Conservation (phyloP, 2,113 vertebrate genomes). For the Myrmecophaga tridactyla region DNA sequence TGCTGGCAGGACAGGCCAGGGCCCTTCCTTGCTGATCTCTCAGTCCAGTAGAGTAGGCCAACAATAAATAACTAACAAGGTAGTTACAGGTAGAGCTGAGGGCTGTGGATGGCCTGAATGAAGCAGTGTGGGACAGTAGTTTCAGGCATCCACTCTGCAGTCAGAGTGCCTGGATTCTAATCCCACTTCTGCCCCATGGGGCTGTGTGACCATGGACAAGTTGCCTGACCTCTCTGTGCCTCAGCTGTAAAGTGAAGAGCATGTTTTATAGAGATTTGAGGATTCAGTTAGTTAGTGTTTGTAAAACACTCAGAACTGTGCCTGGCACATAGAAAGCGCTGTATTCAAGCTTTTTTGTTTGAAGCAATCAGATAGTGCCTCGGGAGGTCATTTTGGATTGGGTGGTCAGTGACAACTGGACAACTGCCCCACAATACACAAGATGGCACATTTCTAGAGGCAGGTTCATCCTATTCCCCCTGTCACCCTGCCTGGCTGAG, state of each 20-base stretch:
- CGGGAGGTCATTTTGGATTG: neutral
- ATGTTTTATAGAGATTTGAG: neutral
- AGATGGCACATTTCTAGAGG: neutral
- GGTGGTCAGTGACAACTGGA: neutral
- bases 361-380: neutral
- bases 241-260: neutral
- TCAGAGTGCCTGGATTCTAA: neutral
- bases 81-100: rapidly evolving
- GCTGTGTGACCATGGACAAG: neutral
- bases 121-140: neutral
- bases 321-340: neutral
- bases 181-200: neutral
- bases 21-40: neutral
- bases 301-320: neutral
- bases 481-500: neutral
- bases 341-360: neutral
- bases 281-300: neutral
- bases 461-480: neutral
- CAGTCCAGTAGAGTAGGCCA: neutral
- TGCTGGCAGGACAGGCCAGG: neutral
- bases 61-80: neutral
- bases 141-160: neutral
- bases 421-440: neutral
- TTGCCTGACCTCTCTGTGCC: neutral
- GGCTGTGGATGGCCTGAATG: neutral